Evolutionary conservation across 2,797 vertebrate genomes (phyloP).

Genomic region (Otolemur crassicaudatus): DNA sequence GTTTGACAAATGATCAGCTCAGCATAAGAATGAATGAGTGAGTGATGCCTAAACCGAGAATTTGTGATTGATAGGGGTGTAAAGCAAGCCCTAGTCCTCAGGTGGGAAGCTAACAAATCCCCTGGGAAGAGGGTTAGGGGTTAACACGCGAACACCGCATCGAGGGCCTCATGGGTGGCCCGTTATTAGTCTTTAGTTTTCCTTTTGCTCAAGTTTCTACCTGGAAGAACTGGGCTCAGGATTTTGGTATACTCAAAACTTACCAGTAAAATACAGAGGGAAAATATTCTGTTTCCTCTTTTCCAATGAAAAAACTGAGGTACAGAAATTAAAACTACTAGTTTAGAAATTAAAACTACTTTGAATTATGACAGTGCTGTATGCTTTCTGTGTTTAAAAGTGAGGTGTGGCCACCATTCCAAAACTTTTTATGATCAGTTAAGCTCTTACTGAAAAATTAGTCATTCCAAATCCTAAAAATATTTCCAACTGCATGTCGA

Average conservation of each 20-base stretch:
- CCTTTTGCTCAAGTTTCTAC: background rate
- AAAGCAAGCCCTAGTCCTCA: background rate
- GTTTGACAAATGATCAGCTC: background rate
- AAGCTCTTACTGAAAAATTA: slow-evolving; percentile 46
- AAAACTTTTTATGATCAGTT: slow-evolving; percentile 27
- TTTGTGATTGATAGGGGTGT: background rate
- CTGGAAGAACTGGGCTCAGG: background rate
- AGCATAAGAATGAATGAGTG: background rate
- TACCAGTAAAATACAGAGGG: background rate
- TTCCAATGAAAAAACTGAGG: background rate
- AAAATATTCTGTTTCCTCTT: background rate
- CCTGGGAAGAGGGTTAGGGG: background rate
- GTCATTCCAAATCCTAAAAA: slow-evolving; percentile 47
- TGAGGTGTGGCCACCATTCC: background rate
- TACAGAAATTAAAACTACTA: slow-evolving; percentile 38
- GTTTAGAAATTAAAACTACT: slow-evolving; percentile 30
- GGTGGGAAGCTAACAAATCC: background rate
- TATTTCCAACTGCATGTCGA: slow-evolving; percentile 7
- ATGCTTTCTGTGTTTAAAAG: background rate
- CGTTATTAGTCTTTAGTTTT: slow-evolving; percentile 31
- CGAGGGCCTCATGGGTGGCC: background rate
- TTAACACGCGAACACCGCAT: background rate
- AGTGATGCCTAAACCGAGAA: background rate
- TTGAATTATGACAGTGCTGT: background rate
- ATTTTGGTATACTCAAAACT: slow-evolving; percentile 30